Evolutionary conservation across 2,888 invertebrate species (phyloP).

Genomic region (Myopa testacea): DNA sequence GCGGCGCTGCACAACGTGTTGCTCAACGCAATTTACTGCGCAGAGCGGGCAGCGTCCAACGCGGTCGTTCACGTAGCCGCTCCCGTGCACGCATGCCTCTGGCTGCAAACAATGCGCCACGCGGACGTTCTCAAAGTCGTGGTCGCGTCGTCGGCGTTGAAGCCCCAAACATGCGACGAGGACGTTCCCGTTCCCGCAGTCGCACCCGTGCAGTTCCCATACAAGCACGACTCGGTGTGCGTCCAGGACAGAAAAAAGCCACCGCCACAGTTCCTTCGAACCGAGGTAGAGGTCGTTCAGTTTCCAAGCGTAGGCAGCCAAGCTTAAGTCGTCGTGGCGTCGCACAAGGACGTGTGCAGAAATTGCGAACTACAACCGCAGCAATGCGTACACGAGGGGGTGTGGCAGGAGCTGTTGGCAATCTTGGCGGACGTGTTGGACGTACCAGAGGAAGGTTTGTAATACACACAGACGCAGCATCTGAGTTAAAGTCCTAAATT

Average conservation of each 20-base stretch:
- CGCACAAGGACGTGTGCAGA: constrained; percentile 60
- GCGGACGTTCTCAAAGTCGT: constrained; percentile 52
- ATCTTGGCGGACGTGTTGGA: constrained; percentile 48
- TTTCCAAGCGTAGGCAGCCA: constrained; percentile 48
- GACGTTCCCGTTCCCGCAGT: constrained; percentile 48
- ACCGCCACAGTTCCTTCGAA: constrained; percentile 43
- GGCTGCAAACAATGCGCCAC: constrained; percentile 5
- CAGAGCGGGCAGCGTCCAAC: constrained; percentile 39
- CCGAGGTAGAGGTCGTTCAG: constrained; percentile 35
- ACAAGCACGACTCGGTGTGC: constrained; percentile 61
- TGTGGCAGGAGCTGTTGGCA: constrained; percentile 20
- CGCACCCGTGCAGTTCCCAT: constrained; percentile 55
- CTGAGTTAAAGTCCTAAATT: background rate
- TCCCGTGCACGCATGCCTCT: constrained; percentile 46
- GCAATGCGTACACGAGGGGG: background rate
- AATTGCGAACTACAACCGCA: constrained; percentile 46
- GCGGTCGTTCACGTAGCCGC: constrained; percentile 58
- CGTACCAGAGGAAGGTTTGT: constrained; percentile 59
- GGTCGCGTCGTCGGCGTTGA: constrained; percentile 36
- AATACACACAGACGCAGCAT: background rate
- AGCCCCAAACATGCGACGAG: constrained; percentile 42
- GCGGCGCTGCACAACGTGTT: constrained; percentile 59
- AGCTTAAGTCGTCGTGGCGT: constrained; percentile 55
- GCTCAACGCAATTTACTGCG: constrained; percentile 51
- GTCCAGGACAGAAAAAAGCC: constrained; percentile 50